A percentile compares a stretch with the other conserved stretches of the same genome.
Evolutionary conservation across 1,140 invertebrate genomes (phyloP).

Genomic region (Drosophila virilis): DNA sequence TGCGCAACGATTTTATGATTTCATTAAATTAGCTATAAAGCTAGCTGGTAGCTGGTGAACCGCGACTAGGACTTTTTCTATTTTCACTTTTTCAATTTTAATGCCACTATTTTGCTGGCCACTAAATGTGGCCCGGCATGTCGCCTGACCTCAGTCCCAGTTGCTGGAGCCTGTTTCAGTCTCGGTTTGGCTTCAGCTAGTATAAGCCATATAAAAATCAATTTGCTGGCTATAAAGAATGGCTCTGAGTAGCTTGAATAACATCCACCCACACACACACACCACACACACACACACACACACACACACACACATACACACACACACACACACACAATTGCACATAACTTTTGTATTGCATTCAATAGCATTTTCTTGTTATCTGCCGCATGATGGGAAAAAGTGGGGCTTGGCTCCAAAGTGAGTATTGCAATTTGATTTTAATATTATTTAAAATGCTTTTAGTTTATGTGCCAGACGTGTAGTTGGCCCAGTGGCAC

Average conservation of each 20-base stretch:
- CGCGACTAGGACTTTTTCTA: conserved; percentile 16
- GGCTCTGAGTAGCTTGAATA: conserved; percentile 23
- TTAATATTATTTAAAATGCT: conserved; percentile 81
- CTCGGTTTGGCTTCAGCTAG: conserved; percentile 34
- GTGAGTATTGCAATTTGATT: conserved; percentile 69
- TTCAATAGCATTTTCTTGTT: conserved; percentile 72
- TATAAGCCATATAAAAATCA: conserved; percentile 69
- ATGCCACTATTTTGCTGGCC: conserved; percentile 50
- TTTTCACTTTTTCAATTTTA: conserved; percentile 24
- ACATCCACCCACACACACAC: conserved; percentile 2
- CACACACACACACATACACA: too few species aligned
- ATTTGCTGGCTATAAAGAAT: conserved; percentile 60
- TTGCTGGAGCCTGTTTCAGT: not conserved
- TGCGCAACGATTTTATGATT: conserved; percentile 54
- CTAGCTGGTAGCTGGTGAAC: not conserved
- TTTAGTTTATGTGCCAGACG: conserved; percentile 61
- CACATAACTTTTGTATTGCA: conserved; percentile 49
- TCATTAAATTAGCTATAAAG: conserved; percentile 48
- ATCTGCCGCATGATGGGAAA: conserved; percentile 44
- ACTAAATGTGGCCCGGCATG: conserved; percentile 36
- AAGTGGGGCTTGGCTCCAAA: not conserved
- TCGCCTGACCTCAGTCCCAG: conserved; percentile 12
- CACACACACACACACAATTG: too few species aligned
- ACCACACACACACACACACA: too few species aligned
- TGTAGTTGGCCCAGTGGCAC: conserved; percentile 25